These are phyloP conservation scores for Syritta pipiens DNA, from an alignment of 2,888 invertebrate genomes.

Conservation along the genomic window DNA sequence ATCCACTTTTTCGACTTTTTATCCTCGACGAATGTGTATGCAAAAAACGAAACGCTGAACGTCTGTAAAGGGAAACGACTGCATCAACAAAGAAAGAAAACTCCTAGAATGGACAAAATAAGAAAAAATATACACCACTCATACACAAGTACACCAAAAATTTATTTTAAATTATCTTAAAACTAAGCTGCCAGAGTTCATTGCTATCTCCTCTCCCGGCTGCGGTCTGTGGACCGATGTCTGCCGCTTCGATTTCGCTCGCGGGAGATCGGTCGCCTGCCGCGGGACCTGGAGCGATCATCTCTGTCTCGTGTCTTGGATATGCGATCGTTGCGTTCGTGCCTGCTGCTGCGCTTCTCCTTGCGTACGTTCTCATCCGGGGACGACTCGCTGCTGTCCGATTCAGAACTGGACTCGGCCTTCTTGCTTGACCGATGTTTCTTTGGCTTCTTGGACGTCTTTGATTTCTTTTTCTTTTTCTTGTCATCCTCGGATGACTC, in stretches of 20 bases:
- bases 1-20: too few relatives aligned
- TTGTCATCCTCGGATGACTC: conserved; percentile 55
- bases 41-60: too few relatives aligned
- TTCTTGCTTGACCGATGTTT: conserved; percentile 48
- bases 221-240: conserved; percentile 7
- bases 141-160: too few relatives aligned
- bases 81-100: too few relatives aligned
- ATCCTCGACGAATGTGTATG: too few relatives aligned
- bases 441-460: conserved; percentile 41
- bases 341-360: not conserved
- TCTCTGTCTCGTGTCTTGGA: not conserved
- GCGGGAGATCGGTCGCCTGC: conserved; percentile 13
- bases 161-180: not conserved
- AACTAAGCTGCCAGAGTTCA: not conserved
- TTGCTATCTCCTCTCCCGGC: conserved; percentile 40
- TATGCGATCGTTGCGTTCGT: conserved; percentile 24
- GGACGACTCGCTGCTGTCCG: conserved; percentile 66
- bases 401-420: conserved; percentile 32
- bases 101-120: too few relatives aligned
- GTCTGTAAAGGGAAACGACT: too few relatives aligned
- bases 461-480: conserved; percentile 69
- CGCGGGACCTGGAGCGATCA: conserved; percentile 29
- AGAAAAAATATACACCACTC: too few relatives aligned
- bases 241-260: conserved; percentile 12
- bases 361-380: conserved; percentile 45